A percentile compares a stretch with the other conserved stretches of the same genome.
phyloP scores from a whole-genome alignment of 2,113 vertebrate genomes.

The Antennarius striatus region DNA sequence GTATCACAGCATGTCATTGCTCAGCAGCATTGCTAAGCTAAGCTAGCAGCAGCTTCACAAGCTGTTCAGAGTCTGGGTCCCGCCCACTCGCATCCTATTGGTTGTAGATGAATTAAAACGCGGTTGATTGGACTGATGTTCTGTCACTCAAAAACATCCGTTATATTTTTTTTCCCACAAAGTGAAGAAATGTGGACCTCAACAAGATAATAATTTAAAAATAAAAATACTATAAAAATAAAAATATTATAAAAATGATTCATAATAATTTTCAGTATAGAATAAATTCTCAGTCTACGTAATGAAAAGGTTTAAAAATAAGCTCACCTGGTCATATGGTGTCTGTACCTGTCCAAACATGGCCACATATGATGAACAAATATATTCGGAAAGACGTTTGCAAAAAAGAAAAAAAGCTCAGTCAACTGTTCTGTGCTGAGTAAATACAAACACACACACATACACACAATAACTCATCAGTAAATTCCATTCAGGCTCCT shows the following conservation, averaged over 20 bases:
- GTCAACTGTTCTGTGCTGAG: conserved; percentile 15
- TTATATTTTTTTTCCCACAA: too few species aligned
- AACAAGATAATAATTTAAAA: too few species aligned
- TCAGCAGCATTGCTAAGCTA: conserved; percentile 53
- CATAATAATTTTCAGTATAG: too few species aligned
- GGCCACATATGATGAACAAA: background rate
- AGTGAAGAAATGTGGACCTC: too few species aligned
- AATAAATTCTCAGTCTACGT: too few species aligned
- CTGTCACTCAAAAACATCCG: conserved; percentile 26
- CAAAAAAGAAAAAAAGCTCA: conserved; percentile 12
- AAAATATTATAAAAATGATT: too few species aligned
- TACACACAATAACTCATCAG: conserved; percentile 31
- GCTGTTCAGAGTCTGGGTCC: conserved; percentile 25
- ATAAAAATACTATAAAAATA: too few species aligned
- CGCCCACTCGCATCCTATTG: conserved; percentile 42
- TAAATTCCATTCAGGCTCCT: conserved; percentile 34
- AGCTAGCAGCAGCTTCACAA: conserved; percentile 45
- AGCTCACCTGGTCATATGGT: too few species aligned
- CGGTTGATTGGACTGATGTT: conserved; percentile 44
- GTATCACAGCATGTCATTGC: conserved; percentile 67
- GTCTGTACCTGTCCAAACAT: background rate
- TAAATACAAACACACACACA: background rate
- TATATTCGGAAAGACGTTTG: background rate
- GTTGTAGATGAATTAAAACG: background rate
- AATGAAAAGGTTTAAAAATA: too few species aligned